These are phyloP conservation scores for Marisa cornuarietis DNA, from an alignment of 1,140 invertebrate genomes.

Conservation along the genomic window DNA sequence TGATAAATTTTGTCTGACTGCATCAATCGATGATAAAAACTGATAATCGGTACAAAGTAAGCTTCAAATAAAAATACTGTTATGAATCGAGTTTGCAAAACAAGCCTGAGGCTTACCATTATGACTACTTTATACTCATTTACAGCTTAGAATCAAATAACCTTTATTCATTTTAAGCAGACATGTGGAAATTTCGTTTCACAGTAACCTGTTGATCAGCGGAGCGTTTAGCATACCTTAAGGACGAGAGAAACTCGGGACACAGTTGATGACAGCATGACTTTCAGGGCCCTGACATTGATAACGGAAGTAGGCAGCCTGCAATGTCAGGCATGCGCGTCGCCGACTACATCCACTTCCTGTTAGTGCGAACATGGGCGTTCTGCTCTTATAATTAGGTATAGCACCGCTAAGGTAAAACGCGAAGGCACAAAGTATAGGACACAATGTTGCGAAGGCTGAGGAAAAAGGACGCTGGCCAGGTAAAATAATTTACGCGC, in stretches of 20 bases:
- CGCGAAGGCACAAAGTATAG: too few species aligned
- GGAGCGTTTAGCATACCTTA: neutral
- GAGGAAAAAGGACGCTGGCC: conserved; percentile 16
- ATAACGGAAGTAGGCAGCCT: conserved; percentile 17
- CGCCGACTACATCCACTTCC: neutral
- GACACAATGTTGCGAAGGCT: conserved; percentile 16
- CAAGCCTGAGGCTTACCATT: too few species aligned
- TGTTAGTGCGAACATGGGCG: conserved; percentile 18
- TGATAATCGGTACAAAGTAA: too few species aligned
- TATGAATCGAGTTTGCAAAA: too few species aligned
- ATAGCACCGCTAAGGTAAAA: neutral
- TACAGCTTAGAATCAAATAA: too few species aligned
- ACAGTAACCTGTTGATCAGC: too few species aligned
- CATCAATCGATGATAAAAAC: too few species aligned
- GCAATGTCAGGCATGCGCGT: conserved; percentile 13
- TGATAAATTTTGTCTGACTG: too few species aligned
- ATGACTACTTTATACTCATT: too few species aligned
- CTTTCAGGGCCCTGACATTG: conserved; percentile 27
- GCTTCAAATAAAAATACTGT: too few species aligned
- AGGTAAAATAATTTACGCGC: neutral
- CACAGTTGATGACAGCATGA: conserved; percentile 29
- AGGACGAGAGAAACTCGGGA: conserved; percentile 21
- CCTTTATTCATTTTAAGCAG: too few species aligned
- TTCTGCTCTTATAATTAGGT: conserved; percentile 16
- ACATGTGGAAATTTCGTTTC: too few species aligned